phyloP scores from a whole-genome alignment of 1,140 invertebrate genomes.

The Dinothrombium tinctorium region DNA sequence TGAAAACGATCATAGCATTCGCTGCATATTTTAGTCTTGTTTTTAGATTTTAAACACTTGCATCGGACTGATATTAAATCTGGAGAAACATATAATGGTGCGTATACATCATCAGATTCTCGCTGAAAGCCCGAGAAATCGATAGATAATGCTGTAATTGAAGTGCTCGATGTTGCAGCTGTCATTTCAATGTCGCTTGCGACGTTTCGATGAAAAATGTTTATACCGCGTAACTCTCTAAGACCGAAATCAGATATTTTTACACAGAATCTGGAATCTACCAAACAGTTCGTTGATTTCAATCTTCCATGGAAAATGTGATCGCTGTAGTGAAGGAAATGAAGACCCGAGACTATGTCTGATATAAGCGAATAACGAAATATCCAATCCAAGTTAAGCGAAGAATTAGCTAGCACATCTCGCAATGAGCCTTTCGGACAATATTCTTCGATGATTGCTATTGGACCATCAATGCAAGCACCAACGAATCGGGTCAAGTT shows the following conservation, averaged over 20 bases:
- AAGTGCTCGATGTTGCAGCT: slow-evolving; percentile 26
- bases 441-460: slow-evolving; percentile 65
- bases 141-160: too few species aligned
- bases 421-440: slow-evolving; percentile 75
- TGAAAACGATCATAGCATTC: too few species aligned
- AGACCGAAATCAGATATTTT: slow-evolving; percentile 84
- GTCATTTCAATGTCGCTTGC: too few species aligned
- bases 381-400: slow-evolving; percentile 74
- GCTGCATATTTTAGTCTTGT: too few species aligned
- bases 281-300: slow-evolving; percentile 58
- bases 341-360: slow-evolving; percentile 45
- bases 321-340: slow-evolving; percentile 39
- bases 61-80: too few species aligned
- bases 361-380: slow-evolving; percentile 79
- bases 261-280: slow-evolving; percentile 26
- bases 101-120: too few species aligned
- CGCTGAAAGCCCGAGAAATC: too few species aligned
- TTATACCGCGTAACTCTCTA: slow-evolving; percentile 50
- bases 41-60: too few species aligned
- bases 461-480: slow-evolving; percentile 40
- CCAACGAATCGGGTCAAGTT: slow-evolving; percentile 63
- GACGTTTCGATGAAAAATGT: too few species aligned
- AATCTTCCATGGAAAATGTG: slow-evolving; percentile 77
- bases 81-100: too few species aligned
- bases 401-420: slow-evolving; percentile 80